These are phyloP conservation scores for Antechinus stuartii DNA, from an alignment of 2,113 vertebrate genomes.

Conservation along the genomic window DNA sequence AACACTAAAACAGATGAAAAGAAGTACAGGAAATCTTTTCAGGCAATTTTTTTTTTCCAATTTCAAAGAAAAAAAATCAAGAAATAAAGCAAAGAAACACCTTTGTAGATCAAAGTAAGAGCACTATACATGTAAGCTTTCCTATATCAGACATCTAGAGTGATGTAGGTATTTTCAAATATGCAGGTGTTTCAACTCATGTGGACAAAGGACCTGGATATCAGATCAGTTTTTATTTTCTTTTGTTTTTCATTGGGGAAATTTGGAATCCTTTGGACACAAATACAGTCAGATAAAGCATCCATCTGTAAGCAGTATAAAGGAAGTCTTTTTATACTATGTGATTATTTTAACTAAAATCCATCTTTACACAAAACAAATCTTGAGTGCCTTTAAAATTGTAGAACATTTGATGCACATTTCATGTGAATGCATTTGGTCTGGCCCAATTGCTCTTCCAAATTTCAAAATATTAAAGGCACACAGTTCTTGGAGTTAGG, in stretches of 20 bases:
- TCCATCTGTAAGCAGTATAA: conserved; percentile 60
- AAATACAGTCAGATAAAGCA: conserved; percentile 22
- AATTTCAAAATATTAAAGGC: neutral
- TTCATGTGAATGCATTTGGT: neutral
- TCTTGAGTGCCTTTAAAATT: neutral
- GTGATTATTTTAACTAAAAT: conserved; percentile 73
- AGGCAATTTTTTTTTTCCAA: conserved; percentile 10
- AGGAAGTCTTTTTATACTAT: conserved; percentile 66
- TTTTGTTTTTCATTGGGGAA: neutral
- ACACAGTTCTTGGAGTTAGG: neutral
- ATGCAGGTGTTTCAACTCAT: neutral
- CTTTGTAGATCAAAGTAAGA: neutral
- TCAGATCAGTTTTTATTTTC: neutral
- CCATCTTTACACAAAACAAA: conserved; percentile 65
- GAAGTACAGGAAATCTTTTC: conserved; percentile 15
- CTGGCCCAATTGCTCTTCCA: neutral
- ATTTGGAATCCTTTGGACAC: conserved; percentile 7
- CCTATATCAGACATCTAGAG: neutral
- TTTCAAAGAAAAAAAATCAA: conserved; percentile 20
- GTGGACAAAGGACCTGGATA: conserved; percentile 18
- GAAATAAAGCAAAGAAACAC: conserved; percentile 39
- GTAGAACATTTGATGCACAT: neutral
- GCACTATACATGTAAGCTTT: neutral
- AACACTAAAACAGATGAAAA: neutral
- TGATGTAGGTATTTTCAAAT: conserved; percentile 20